Base-by-base conservation (phyloP, 2,113 vertebrate genomes). In the Lipotes vexillifer region DNA sequence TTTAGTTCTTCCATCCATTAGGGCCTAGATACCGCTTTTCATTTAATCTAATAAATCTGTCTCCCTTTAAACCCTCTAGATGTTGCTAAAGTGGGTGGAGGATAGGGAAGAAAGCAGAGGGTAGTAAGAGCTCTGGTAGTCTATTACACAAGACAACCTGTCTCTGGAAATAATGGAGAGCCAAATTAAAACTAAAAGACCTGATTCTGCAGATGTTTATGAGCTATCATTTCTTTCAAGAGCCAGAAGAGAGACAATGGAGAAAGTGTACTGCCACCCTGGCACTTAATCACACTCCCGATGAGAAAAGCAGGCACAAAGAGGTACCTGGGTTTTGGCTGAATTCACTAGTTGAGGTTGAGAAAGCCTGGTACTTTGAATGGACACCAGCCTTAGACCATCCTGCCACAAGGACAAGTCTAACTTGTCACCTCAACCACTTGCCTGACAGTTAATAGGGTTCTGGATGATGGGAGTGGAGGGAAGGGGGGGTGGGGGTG, bases 111-210 rank as follows among this genome's bases (percentile, higher is more conserved):
- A 72, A 8, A 89, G 33, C 17, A 88, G 8, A 61, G 12, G 9
- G 3, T 23, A 83, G 13, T 20, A 31, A 59, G 52, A 63, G 23
- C 23, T 94, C 77, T 59, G 36, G 31, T 3, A 44, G 1, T 55
- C 44, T 87, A 57, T 29, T 78, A 94, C 66, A 81, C n/a, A 52
- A 29, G 41, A 49, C 20, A 77, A 52, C 49, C 27, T 90, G n/a
- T 61, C 44, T 68, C 68, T 80, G 18, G 27, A 90, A 97, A 94
- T 91, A 44, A 93, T 46, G 25, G 38, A 44, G 6, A 55, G 18
- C 38, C 31, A 80, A 90, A 74, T 93, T 88, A 83, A 75, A 77
- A 82, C 49, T 65, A 63, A 82, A 96, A 96, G 74, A 78, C 2
- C 41, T 94, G 12, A 38, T 77, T 93, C 81, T 88, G 25, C 49